Conservation (phyloP, 2,797 vertebrate species). For the Pseudochirops corinnae region DNA sequence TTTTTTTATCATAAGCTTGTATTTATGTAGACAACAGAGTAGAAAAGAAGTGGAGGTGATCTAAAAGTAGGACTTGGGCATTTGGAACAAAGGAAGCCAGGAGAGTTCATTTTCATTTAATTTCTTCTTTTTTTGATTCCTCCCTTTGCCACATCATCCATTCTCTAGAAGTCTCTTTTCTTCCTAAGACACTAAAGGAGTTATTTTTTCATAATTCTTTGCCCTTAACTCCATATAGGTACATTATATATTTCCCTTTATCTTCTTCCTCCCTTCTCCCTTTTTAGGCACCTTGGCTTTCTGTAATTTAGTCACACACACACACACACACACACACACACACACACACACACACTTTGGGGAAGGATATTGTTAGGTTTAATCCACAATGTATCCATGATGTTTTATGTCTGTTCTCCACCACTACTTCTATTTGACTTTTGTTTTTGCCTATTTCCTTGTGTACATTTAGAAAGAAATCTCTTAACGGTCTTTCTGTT, state of each 20-base stretch:
- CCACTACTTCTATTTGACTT: neutral
- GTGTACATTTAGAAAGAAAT: neutral
- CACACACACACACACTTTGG: neutral
- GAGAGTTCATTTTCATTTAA: constrained; percentile 3
- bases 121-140: neutral
- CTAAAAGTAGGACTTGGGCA: neutral
- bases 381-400: neutral
- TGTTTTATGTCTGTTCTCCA: neutral
- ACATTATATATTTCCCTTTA: neutral
- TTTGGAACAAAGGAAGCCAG: neutral
- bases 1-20: neutral
- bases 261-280: neutral
- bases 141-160: neutral
- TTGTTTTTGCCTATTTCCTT: neutral
- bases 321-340: too few relatives aligned
- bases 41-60: neutral
- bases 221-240: neutral
- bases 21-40: neutral
- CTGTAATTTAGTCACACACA: neutral
- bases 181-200: neutral
- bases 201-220: neutral
- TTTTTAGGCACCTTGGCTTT: neutral
- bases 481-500: neutral
- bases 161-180: neutral
- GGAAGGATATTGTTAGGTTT: neutral